Evolutionary conservation across 2,113 vertebrate genomes (phyloP), one percentile per base, ranked within the genome.

Genomic region (Cromileptes altivelis): DNA sequence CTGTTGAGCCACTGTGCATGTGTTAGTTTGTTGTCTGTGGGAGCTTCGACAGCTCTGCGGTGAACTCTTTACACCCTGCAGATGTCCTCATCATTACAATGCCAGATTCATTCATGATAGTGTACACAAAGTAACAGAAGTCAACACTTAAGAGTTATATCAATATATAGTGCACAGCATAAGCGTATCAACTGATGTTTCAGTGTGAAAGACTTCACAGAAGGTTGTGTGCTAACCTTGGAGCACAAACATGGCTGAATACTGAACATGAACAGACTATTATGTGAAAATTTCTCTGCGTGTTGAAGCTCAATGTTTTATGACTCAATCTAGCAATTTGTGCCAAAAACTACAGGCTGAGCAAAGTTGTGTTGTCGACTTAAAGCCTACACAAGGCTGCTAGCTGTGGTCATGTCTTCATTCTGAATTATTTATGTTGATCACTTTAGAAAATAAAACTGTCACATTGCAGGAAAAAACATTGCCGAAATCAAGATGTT

Each of bases 381-480:
- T 55, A 27, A n/a, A 73, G 63, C 37, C 49, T 42, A 8, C 42
- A 60, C 40, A 15, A 60, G 47, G 58, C 33, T 74, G 12, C 64
- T 19, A 8, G 65, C 52, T 63, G 27, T 56, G 42, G 11, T 69
- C 21, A 67, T 52, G 37, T 65, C 17, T 63, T 53, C 8, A 17
- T 11, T 62, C 58, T 63, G 58, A 50, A 52, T 71, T 63, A 55
- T 71, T 53, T 21, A 45, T 67, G 37, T 55, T 42, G n/a, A 27
- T 27, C 23, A 33, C 52, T 33, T 62, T 1, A 8, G 65, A 63
- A 69, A 57, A 70, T 13, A 52, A 50, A 84, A 61, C 2, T 49
- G 55, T 67, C 60, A 62, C 18, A 55, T 23, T 55, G 52, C 13
- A 37, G 18, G 15, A 37, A 62, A 60, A 15, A 23, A 5, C 11